Conservation (phyloP, 2,888 invertebrate species). For the Arrhopalites spinosus region DNA sequence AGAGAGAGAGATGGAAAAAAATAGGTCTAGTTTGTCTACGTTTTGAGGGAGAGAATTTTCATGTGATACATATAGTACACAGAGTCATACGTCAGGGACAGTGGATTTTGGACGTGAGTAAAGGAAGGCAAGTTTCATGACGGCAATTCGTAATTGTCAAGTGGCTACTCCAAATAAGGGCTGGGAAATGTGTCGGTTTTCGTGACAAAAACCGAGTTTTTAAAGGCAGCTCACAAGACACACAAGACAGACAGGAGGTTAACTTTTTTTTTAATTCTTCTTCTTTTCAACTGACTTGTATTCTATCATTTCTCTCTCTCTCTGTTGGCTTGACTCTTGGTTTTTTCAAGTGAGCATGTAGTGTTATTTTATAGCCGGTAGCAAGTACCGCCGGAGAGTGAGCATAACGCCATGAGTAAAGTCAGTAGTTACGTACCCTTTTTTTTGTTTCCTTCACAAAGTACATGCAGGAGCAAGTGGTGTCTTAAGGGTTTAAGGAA, state of each 20-base stretch:
- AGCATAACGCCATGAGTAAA: conserved; percentile 36
- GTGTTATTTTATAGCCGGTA: conserved; percentile 40
- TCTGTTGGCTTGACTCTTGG: background rate
- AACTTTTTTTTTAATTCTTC: conserved; percentile 16
- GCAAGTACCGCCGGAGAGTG: conserved; percentile 37
- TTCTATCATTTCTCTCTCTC: too few relatives aligned
- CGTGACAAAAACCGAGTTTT: conserved; percentile 37
- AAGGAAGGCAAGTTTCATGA: conserved; percentile 4
- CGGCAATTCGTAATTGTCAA: conserved; percentile 41
- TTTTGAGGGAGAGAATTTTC: background rate
- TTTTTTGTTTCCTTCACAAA: conserved; percentile 29
- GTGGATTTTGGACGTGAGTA: background rate
- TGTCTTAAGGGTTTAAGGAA: conserved; percentile 14
- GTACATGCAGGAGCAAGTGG: background rate
- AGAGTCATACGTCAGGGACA: background rate
- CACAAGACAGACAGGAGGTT: conserved; percentile 34
- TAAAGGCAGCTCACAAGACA: conserved; percentile 25
- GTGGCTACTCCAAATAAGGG: conserved; percentile 38
- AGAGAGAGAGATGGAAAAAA: background rate
- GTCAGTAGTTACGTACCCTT: conserved; percentile 42
- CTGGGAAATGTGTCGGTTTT: conserved; percentile 37
- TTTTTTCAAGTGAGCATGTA: conserved; percentile 34
- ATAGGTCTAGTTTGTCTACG: background rate
- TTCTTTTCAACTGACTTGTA: background rate
- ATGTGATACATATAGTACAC: background rate